Evolutionary conservation across 2,797 vertebrate species (phyloP).

Genomic region (Arctocebus calabarensis): DNA sequence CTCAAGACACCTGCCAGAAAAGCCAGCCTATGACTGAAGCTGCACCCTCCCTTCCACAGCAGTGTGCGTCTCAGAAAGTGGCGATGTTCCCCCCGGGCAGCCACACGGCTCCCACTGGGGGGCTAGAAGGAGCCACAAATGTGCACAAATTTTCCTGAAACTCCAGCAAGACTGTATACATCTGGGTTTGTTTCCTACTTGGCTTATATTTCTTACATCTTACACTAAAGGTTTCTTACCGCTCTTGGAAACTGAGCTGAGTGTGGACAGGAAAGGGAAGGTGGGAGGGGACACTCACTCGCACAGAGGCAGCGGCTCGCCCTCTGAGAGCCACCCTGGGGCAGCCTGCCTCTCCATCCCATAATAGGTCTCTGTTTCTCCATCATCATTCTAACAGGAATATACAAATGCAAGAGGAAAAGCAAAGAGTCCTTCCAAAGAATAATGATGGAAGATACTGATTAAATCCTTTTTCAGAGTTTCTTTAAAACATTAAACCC

Average conservation of each 20-base stretch:
- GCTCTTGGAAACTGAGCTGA: neutral
- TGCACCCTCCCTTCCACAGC: neutral
- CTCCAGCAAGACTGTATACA: neutral
- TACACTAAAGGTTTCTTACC: neutral
- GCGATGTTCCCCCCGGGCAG: neutral
- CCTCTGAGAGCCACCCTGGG: fast-evolving
- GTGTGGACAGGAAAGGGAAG: neutral
- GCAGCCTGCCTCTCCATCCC: neutral
- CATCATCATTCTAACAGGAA: neutral
- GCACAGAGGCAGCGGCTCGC: neutral
- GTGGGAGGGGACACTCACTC: neutral
- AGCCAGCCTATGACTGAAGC: neutral
- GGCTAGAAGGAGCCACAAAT: neutral
- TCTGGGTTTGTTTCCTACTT: neutral
- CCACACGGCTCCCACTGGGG: neutral
- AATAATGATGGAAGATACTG: neutral
- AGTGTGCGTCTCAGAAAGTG: neutral
- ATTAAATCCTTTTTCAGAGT: neutral
- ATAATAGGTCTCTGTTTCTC: neutral
- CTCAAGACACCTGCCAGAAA: neutral
- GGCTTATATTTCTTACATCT: neutral
- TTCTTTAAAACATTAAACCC: neutral
- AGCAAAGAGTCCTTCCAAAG: neutral
- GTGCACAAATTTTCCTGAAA: neutral
- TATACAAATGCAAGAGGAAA: neutral